A percentile compares a stretch with the other conserved stretches of the same genome.
Evolutionary conservation across 2,888 invertebrate species (phyloP).

Genomic region (Buathra laborator): DNA sequence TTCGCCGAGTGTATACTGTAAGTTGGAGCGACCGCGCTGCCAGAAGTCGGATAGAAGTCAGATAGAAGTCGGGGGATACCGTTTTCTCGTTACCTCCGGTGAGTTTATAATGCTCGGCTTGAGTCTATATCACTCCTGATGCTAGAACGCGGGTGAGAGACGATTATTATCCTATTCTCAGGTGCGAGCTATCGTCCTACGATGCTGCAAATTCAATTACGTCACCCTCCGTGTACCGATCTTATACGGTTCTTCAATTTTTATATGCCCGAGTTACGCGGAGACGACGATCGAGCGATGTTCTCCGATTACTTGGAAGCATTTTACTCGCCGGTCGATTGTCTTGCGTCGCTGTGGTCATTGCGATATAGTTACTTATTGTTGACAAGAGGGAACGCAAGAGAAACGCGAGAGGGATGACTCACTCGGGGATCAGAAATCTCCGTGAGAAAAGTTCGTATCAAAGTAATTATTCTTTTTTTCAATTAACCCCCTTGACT

Average conservation of each 20-base stretch:
- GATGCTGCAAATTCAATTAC: conserved; percentile 48
- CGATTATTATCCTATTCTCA: conserved; percentile 50
- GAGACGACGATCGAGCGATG: neutral
- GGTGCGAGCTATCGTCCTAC: conserved; percentile 30
- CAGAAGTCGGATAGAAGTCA: conserved; percentile 38
- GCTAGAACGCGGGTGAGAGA: conserved; percentile 22
- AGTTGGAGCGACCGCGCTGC: conserved; percentile 7
- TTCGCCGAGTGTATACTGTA: conserved; percentile 2
- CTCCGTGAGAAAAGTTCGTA: conserved; percentile 58
- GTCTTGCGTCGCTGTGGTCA: neutral
- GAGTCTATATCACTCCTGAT: conserved; percentile 44
- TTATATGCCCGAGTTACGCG: conserved; percentile 44
- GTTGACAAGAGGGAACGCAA: neutral
- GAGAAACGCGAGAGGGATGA: conserved; percentile 22
- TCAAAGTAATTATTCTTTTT: conserved; percentile 1
- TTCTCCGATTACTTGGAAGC: conserved; percentile 8
- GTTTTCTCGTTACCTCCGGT: conserved; percentile 51
- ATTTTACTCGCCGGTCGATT: neutral
- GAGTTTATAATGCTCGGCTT: conserved; percentile 29
- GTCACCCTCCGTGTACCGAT: conserved; percentile 23
- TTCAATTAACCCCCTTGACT: conserved; percentile 43
- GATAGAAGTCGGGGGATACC: neutral
- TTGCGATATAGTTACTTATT: neutral
- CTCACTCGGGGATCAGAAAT: conserved; percentile 47
- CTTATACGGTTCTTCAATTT: conserved; percentile 10